A percentile compares a stretch with the other conserved stretches of the same genome.
Conservation (phyloP, 1,140 invertebrate species). For the Holotrichia oblita region DNA sequence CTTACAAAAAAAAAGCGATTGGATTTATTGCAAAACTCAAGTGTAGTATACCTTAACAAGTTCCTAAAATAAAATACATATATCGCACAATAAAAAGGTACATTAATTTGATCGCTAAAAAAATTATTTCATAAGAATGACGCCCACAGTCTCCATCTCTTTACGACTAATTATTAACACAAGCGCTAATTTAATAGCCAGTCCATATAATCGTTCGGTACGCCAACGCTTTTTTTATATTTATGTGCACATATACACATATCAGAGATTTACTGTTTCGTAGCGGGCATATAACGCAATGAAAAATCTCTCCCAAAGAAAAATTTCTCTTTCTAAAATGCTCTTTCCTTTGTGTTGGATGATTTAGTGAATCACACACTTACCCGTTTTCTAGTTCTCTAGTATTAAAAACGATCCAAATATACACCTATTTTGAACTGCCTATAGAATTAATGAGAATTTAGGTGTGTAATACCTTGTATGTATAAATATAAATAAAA, state of each 20-base stretch:
- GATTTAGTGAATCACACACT: conserved; percentile 24
- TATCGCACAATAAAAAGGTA: conserved; percentile 20
- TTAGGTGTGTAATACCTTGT: too few species aligned
- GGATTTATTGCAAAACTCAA: too few species aligned
- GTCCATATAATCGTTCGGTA: conserved; percentile 27
- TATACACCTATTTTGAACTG: background rate
- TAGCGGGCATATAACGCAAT: background rate
- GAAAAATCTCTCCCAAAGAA: background rate
- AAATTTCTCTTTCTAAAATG: conserved; percentile 3
- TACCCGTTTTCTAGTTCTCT: background rate
- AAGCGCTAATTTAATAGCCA: conserved; percentile 35
- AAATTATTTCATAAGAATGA: conserved; percentile 33
- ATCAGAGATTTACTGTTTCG: conserved; percentile 23
- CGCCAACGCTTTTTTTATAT: conserved; percentile 36
- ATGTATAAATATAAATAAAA: too few species aligned
- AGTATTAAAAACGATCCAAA: background rate
- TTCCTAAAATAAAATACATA: conserved; percentile 14
- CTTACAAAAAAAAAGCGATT: too few species aligned
- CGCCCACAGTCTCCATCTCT: conserved; percentile 14
- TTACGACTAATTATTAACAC: conserved; percentile 36
- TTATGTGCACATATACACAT: conserved; percentile 1
- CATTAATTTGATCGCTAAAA: conserved; percentile 35
- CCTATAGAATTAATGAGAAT: background rate
- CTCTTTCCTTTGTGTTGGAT: conserved; percentile 21
- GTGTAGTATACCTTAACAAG: background rate